Conservation (phyloP, 2,113 vertebrate genomes). For the Thamnaconus septentrionalis region DNA sequence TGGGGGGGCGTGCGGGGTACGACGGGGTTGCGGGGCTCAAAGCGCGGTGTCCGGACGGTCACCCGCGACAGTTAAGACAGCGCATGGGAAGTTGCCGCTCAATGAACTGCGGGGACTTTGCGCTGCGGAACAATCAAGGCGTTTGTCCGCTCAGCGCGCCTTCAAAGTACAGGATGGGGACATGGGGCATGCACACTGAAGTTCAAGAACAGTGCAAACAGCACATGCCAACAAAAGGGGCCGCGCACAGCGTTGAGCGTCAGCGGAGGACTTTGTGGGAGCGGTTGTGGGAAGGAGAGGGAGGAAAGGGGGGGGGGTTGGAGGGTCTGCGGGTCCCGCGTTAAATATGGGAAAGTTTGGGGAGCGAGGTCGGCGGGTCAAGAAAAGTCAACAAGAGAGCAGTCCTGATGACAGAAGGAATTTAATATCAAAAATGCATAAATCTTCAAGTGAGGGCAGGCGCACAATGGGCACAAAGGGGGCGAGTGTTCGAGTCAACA, state of each 20-base stretch:
- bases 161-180: slow-evolving; percentile 83
- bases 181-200: slow-evolving; percentile 86
- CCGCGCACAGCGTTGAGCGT: slow-evolving; percentile 54
- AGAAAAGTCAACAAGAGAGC: slow-evolving; percentile 98
- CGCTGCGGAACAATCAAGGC: slow-evolving; percentile 18
- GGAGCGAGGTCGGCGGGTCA: slow-evolving; percentile 85
- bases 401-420: slow-evolving; percentile 91
- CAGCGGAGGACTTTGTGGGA: slow-evolving; percentile 13
- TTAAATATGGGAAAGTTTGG: slow-evolving; percentile 95
- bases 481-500: slow-evolving; percentile 85
- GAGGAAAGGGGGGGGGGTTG: slow-evolving; percentile 58
- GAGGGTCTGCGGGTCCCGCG: slow-evolving; percentile 70
- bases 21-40: not conserved
- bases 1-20: not conserved
- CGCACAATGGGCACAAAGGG: slow-evolving; percentile 85
- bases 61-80: not conserved
- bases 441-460: slow-evolving; percentile 90
- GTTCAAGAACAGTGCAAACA: slow-evolving; percentile 99
- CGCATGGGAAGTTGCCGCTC: not conserved
- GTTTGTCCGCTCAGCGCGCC: slow-evolving; percentile 58
- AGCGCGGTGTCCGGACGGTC: not conserved
- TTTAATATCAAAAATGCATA: slow-evolving; percentile 99
- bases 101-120: not conserved
- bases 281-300: no score
- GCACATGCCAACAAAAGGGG: slow-evolving; percentile 79